phyloP scores from a whole-genome alignment of 1,140 invertebrate genomes.

The Watersipora subatra region DNA sequence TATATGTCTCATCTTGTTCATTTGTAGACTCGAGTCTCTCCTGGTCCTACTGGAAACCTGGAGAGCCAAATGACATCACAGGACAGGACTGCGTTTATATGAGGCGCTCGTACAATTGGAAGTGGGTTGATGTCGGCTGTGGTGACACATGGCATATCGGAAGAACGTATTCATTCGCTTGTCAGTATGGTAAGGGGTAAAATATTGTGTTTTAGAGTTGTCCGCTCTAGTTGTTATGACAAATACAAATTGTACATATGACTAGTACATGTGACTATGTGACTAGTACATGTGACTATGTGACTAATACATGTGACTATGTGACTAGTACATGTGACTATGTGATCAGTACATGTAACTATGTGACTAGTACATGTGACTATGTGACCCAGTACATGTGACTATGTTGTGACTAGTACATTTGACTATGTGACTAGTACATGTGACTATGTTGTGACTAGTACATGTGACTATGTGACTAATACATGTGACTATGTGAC shows the following conservation, averaged over 20 bases:
- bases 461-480: too few species aligned
- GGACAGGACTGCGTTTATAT: slow-evolving; percentile 4
- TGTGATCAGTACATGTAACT: background rate
- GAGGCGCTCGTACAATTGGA: background rate
- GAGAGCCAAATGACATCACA: background rate
- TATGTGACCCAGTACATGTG: too few species aligned
- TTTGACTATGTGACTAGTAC: too few species aligned
- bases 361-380: background rate
- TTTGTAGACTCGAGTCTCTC: too few species aligned
- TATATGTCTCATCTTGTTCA: too few species aligned
- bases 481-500: too few species aligned
- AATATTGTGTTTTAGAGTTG: too few species aligned
- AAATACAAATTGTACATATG: background rate
- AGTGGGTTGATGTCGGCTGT: slow-evolving; percentile 2
- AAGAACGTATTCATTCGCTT: background rate
- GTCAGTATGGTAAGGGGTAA: background rate
- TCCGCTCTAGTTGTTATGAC: too few species aligned
- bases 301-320: background rate
- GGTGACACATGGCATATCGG: background rate
- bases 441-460: too few species aligned
- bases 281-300: background rate
- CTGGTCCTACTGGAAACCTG: background rate
- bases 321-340: background rate
- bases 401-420: too few species aligned
- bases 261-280: background rate